These are phyloP conservation scores for Xylota sylvarum DNA, from an alignment of 2,888 invertebrate species.

Conservation along the genomic window DNA sequence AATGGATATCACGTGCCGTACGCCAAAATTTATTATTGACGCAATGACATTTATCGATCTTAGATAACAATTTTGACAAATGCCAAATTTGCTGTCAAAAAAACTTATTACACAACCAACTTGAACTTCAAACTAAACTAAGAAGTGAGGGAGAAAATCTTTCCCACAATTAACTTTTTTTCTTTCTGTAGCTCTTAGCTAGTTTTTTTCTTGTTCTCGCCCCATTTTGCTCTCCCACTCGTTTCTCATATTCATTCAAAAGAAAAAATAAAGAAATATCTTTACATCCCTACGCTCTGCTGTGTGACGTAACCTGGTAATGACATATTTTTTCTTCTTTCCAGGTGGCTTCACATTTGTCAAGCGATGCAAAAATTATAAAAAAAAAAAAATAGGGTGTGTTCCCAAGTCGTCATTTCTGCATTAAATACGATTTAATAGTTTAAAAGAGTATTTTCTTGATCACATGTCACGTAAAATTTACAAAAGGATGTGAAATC, in stretches of 20 bases:
- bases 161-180: background rate
- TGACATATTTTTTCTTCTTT: constrained; percentile 57
- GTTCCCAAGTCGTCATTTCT: constrained; percentile 11
- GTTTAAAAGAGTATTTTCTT: background rate
- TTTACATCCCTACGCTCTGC: constrained; percentile 5
- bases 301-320: constrained; percentile 66
- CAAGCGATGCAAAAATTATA: constrained; percentile 12
- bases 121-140: constrained; percentile 34
- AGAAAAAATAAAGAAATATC: constrained; percentile 1
- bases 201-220: background rate
- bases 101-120: constrained; percentile 29
- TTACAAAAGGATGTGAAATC: constrained; percentile 38
- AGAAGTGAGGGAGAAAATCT: background rate
- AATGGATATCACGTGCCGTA: constrained; percentile 17
- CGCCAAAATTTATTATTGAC: background rate
- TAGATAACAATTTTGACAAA: background rate
- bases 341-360: constrained; percentile 39
- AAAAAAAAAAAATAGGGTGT: constrained; percentile 42
- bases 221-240: constrained; percentile 1
- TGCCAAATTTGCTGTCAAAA: background rate
- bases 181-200: constrained; percentile 6
- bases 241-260: background rate
- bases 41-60: constrained; percentile 9
- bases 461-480: background rate
- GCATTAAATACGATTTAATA: constrained; percentile 18